Evolutionary conservation across 1,140 invertebrate species (phyloP).

Genomic region (Mycetomoellerius zeteki): DNA sequence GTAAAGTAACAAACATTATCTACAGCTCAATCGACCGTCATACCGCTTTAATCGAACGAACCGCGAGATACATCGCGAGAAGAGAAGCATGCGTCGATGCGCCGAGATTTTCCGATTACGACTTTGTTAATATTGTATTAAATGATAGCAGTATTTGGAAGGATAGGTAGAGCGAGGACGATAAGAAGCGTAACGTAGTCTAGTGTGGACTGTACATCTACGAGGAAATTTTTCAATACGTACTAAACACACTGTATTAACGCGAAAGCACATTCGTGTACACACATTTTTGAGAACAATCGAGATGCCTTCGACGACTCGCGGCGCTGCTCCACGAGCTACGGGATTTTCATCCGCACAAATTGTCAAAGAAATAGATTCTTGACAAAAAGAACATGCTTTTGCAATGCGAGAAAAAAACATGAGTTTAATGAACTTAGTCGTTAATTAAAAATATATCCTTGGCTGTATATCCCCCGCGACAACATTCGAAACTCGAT

Average conservation of each 20-base stretch:
- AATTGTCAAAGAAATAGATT: conserved; percentile 30
- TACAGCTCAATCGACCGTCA: conserved; percentile 28
- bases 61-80: conserved; percentile 9
- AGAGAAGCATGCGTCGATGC: conserved; percentile 15
- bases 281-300: conserved; percentile 61
- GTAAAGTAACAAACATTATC: not conserved
- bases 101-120: conserved; percentile 60
- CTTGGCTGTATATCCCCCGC: conserved; percentile 32
- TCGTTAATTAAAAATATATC: conserved; percentile 52
- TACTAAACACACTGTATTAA: conserved; percentile 63
- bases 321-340: conserved; percentile 56
- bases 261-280: conserved; percentile 17
- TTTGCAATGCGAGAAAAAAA: conserved; percentile 30
- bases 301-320: conserved; percentile 70
- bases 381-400: conserved; percentile 24
- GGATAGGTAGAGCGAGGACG: conserved; percentile 28
- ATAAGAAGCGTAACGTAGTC: conserved; percentile 65
- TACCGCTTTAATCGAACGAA: conserved; percentile 50
- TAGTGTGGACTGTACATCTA: conserved; percentile 73
- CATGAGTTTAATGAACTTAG: conserved; percentile 31
- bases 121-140: conserved; percentile 64
- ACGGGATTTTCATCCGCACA: conserved; percentile 33
- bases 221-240: conserved; percentile 73
- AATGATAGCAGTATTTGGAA: conserved; percentile 22
- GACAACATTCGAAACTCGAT: conserved; percentile 27